Base-by-base conservation (phyloP, 2,797 vertebrate species). In the Scolopax bukidnonensis region DNA sequence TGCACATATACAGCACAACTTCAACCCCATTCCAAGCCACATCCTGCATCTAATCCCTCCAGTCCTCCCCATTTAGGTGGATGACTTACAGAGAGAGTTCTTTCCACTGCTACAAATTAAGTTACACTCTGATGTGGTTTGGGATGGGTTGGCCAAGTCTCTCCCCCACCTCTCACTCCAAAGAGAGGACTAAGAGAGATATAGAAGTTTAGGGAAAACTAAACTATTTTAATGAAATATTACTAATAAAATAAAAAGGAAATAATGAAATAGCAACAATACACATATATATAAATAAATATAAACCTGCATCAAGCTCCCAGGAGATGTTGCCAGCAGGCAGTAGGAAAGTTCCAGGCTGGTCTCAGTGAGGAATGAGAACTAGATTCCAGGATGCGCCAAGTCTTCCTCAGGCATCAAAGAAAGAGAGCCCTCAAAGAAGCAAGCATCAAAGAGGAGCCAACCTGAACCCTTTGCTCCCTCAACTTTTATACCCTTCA, bases 1-100 rank as follows among this genome's bases (percentile, higher is more conserved):
- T 32, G n/a, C 1, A 5, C 9, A 11, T 3, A 24, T 1, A 3
- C 17, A 60, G 51, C 40, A 67, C 12, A 89, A 43, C 4, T 17
- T 32, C 1, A 0, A 54, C 4, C 24, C 53, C 23, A 12, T 11
- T 71, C 28, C 50, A 84, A 74, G 33, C 21, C 17, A 24, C 6
- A 8, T 47, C 8, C 9, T 59, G 20, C 16, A 33, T 7, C 27
- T 32, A 47, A 61, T 33, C 16, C 43, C n/a, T 61, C 60, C 47
- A 61, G 18, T 32, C 9, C 23, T 56, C 21, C 2, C n/a, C 36
- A 16, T 17, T 30, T 23, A 33, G 7, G 18, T 9, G 6, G 3
- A 5, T 24, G 14, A 60, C 4, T 53, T 71, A 48, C 3, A 53
- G 14, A 36, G 17, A 53, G 20, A 33, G n/a, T 16, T 36, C 36